These are phyloP conservation scores for Tenthredo livida DNA, from an alignment of 2,888 invertebrate genomes.

Conservation along the genomic window DNA sequence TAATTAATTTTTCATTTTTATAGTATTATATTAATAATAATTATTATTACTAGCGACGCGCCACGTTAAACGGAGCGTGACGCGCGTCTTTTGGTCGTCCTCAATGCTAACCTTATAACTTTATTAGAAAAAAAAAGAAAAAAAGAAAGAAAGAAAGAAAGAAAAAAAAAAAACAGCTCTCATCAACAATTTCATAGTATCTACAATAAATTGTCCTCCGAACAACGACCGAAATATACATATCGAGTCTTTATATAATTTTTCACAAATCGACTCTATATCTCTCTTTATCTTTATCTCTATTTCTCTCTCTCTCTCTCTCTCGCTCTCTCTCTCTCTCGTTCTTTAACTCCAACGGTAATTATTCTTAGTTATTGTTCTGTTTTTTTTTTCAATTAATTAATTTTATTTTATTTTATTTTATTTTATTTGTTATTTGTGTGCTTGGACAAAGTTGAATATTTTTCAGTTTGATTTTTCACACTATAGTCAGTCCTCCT, in stretches of 20 bases:
- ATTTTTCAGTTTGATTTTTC: constrained; percentile 1
- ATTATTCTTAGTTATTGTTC: constrained; percentile 42
- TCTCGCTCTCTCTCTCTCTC: constrained; percentile 17
- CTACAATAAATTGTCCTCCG: constrained; percentile 69
- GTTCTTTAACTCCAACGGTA: neutral
- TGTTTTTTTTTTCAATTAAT: neutral
- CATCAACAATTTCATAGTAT: constrained; percentile 73
- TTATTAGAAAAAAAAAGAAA: constrained; percentile 75
- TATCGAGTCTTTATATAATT: neutral
- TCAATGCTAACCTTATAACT: constrained; percentile 74
- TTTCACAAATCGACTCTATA: constrained; percentile 25
- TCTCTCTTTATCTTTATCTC: constrained; percentile 10
- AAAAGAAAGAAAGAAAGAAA: constrained; percentile 73
- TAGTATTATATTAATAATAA: constrained; percentile 24
- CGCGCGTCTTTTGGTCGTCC: constrained; percentile 75
- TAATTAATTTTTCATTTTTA: constrained; percentile 52
- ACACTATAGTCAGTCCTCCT: neutral
- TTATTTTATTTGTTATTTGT: neutral
- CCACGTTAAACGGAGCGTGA: constrained; percentile 61
- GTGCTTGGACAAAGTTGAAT: constrained; percentile 41
- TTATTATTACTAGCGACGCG: constrained; percentile 66
- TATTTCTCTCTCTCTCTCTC: constrained; percentile 55
- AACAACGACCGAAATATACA: constrained; percentile 59
- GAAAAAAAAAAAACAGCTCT: constrained; percentile 69
- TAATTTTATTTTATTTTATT: neutral